Evolutionary conservation across 2,797 vertebrate genomes (phyloP), one percentile per base, ranked within the genome.

Genomic region (Paramormyrops hopkinsi): DNA sequence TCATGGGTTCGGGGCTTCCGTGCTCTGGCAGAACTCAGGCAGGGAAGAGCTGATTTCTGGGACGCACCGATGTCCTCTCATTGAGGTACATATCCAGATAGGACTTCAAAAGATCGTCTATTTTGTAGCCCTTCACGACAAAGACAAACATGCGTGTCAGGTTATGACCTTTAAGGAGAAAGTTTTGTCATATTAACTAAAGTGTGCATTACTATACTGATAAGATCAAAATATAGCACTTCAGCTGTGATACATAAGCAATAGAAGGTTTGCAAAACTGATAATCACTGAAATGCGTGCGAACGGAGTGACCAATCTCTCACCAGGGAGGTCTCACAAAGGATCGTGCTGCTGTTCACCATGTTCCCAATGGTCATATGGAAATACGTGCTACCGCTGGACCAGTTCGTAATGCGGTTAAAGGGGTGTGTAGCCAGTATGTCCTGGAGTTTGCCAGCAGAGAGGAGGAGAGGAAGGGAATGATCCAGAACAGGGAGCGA

Each of bases 241-340:
- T 69, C 11, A 69, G 25, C 25, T 14, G 11, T 69, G 62, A 69
- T 69, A 69, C 4, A 33, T 69, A 4, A 29, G 25, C 25, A 44
- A 44, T 5, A 44, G 17, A 8, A 41, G 69, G 14, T 33, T 37
- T 41, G 8, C 41, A 0, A 83, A 84, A 9, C 44, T 7, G 33
- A n/a, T 41, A 48, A 84, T n/a, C 79, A 84, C 19, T 50, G n/a
- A 25, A 12, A 22, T 9, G 44, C 1, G 19, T 25, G 19, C 0
- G 7, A 83, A 0, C 44, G 0, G 14, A 53, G n/a, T 56, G 48
- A 44, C 25, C 11, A 46, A 48, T 0, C 2, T 46, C 96, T 97
- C 94, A 99, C 98, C 96, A 98, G 89, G 29, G 96, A 93, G 5
- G 97, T 98, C 93, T 99, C 98, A 65, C 97, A 99, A 90, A 97